Evolutionary conservation across 2,888 invertebrate species (phyloP).

Genomic region (Marronus borbonicus): DNA sequence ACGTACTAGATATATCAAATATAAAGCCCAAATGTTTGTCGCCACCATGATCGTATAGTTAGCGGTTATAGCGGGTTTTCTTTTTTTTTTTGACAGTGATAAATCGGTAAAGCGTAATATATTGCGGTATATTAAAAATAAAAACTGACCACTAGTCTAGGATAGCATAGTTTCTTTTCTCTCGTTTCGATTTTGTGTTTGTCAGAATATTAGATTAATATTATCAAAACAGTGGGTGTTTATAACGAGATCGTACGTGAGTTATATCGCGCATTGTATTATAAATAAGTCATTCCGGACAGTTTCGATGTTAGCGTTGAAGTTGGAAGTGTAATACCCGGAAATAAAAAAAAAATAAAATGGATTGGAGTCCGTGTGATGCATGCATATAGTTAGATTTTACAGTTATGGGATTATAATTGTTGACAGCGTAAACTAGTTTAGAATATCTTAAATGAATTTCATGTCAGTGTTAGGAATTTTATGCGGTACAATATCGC

Average conservation of each 20-base stretch:
- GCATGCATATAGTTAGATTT: no score
- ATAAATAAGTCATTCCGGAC: conserved; percentile 11
- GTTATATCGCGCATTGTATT: neutral
- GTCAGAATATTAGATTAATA: conserved; percentile 15
- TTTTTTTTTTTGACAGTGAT: conserved; percentile 6
- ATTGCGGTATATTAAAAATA: neutral
- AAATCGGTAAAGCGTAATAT: neutral
- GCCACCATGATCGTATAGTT: neutral
- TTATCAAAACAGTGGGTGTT: conserved; percentile 18
- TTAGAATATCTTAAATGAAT: no score
- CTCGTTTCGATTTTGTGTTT: neutral
- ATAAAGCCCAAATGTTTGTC: neutral
- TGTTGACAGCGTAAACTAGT: no score
- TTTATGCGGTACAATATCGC: no score
- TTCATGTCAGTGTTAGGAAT: no score
- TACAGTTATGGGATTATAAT: no score
- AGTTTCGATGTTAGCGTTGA: neutral
- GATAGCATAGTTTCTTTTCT: neutral
- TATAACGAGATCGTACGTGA: neutral
- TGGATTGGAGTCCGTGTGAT: no score
- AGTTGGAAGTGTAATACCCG: no score
- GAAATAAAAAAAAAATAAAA: no score
- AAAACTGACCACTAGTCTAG: conserved; percentile 16
- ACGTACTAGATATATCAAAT: no score
- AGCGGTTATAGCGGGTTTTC: neutral